These are phyloP conservation scores for Drosophila fungiperda DNA, from an alignment of 2,888 invertebrate species.

Conservation along the genomic window DNA sequence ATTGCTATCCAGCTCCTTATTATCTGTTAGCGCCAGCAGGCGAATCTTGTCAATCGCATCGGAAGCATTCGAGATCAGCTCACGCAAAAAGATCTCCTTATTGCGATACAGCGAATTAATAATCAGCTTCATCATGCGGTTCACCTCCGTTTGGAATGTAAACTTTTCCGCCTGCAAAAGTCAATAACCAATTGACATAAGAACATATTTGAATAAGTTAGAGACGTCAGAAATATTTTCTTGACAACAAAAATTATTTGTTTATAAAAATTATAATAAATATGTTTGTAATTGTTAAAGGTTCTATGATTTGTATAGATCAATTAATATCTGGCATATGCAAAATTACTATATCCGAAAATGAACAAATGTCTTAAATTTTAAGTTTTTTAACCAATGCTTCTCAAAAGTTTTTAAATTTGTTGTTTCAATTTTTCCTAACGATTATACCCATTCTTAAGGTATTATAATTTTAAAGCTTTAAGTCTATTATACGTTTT, in stretches of 20 bases:
- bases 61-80: constrained; percentile 99
- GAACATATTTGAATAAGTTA: not conserved
- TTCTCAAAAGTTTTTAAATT: not conserved
- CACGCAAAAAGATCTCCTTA: constrained; percentile 99
- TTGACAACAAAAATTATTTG: not conserved
- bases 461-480: not conserved
- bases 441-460: not conserved
- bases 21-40: constrained; percentile 95
- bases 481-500: not conserved
- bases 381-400: not conserved
- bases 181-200: constrained; percentile 1
- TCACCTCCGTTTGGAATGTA: constrained; percentile 98
- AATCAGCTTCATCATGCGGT: constrained; percentile 99
- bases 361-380: not conserved
- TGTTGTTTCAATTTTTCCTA: not conserved
- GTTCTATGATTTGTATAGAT: not conserved
- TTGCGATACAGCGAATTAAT: constrained; percentile 99
- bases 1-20: constrained; percentile 90
- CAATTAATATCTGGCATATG: not conserved
- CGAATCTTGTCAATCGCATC: constrained; percentile 99
- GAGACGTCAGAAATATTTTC: constrained; percentile 5
- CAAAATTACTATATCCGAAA: not conserved
- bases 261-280: not conserved
- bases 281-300: not conserved
- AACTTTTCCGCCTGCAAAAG: constrained; percentile 90